A percentile compares a stretch with the other conserved stretches of the same genome.
Evolutionary conservation across 1,140 invertebrate genomes (phyloP).

Genomic region (Gonioctena quinquepunctata): DNA sequence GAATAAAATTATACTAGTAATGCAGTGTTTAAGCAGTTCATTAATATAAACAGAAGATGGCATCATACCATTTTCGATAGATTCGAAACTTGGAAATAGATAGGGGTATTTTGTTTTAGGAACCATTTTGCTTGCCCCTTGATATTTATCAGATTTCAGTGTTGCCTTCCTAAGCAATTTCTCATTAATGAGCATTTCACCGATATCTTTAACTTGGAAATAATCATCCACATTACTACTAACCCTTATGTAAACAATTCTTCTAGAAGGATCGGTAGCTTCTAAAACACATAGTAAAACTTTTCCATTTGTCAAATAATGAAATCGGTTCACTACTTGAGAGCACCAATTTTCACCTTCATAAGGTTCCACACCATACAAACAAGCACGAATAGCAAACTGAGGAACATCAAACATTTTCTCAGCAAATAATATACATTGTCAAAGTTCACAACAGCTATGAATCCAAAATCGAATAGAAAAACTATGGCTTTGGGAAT

Average conservation of each 20-base stretch:
- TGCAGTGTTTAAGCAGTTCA: conserved; percentile 3
- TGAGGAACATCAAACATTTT: conserved; percentile 27
- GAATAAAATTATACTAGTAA: conserved; percentile 3
- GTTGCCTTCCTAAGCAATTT: not conserved
- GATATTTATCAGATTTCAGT: not conserved
- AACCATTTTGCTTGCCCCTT: not conserved
- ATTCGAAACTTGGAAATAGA: conserved; percentile 10
- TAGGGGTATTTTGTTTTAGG: conserved; percentile 2
- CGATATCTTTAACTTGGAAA: not conserved
- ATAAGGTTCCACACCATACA: conserved; percentile 25
- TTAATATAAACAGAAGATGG: conserved; percentile 3
- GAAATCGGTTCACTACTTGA: conserved; percentile 13
- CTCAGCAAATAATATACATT: conserved; percentile 28
- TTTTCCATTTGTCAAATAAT: conserved; percentile 3
- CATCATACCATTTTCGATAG: conserved; percentile 4
- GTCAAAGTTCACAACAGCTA: conserved; percentile 5
- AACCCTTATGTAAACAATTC: not conserved
- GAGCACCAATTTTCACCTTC: conserved; percentile 7
- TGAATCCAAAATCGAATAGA: conserved; percentile 34
- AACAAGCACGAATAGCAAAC: conserved; percentile 23
- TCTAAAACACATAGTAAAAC: conserved; percentile 4
- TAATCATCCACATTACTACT: not conserved
- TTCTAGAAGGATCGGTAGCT: not conserved
- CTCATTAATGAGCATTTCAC: not conserved
- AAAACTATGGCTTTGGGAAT: conserved; percentile 14